These are phyloP conservation scores for Oceanodroma leucorhoa DNA, from an alignment of 2,797 vertebrate genomes.

Conservation along the genomic window DNA sequence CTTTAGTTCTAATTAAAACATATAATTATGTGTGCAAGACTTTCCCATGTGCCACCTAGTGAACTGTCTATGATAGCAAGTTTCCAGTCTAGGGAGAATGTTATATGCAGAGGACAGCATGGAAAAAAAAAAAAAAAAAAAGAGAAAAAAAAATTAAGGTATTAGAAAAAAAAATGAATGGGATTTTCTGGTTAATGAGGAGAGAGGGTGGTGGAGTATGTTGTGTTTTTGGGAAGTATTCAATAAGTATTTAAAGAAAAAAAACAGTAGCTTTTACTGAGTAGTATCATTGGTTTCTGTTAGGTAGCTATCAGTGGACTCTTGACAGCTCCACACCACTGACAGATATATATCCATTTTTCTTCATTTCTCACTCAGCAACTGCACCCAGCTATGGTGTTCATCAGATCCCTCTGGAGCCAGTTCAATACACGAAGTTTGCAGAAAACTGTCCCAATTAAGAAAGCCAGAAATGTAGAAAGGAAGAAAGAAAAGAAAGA, in stretches of 20 bases:
- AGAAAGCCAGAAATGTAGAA: neutral
- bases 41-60: conserved; percentile 13
- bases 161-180: neutral
- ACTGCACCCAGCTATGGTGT: neutral
- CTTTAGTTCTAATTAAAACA: conserved; percentile 52
- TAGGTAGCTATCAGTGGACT: neutral
- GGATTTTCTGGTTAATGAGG: neutral
- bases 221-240: neutral
- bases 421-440: neutral
- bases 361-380: neutral
- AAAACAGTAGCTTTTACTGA: neutral
- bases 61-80: conserved; percentile 7
- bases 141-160: neutral
- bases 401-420: neutral
- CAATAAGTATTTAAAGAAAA: neutral
- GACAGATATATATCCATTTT: neutral
- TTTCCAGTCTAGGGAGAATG: conserved; percentile 14
- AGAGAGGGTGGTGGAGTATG: neutral
- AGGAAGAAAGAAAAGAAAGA: neutral
- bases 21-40: neutral
- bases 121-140: neutral
- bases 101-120: neutral
- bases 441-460: neutral
- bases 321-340: neutral
- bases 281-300: neutral